Evolutionary conservation across 92 coral and sea anemone species (phyloP).

Genomic region (Metridium senile): DNA sequence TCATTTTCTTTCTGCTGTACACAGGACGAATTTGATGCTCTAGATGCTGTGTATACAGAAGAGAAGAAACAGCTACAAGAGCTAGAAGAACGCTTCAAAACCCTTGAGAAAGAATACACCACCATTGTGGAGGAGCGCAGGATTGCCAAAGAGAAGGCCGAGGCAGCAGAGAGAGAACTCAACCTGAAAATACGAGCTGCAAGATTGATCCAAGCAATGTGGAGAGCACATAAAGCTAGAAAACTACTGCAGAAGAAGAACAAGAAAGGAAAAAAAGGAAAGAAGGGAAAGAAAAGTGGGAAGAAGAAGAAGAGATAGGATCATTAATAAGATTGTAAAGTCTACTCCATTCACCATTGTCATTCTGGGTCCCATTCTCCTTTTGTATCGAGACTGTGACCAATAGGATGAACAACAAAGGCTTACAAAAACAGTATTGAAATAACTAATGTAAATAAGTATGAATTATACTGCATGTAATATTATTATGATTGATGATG

Average conservation of each 20-base stretch:
- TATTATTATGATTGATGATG: background rate
- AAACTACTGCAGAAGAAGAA: constrained; percentile 86
- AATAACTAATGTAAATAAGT: too few species aligned
- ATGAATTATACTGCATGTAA: too few species aligned
- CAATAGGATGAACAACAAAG: too few species aligned
- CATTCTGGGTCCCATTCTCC: too few species aligned
- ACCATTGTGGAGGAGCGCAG: constrained; percentile 85
- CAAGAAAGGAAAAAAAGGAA: constrained; percentile 77
- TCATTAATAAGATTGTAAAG: too few species aligned
- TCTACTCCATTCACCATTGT: too few species aligned
- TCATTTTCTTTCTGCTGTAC: too few species aligned
- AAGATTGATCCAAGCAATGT: constrained; percentile 83
- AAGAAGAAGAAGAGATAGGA: constrained; percentile 60
- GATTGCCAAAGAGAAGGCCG: constrained; percentile 95
- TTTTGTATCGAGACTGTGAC: too few species aligned
- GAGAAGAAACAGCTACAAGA: constrained; percentile 95
- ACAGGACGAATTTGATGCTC: constrained; percentile 95
- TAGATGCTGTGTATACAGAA: constrained; percentile 88
- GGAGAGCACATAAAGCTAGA: constrained; percentile 96
- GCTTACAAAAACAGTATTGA: too few species aligned
- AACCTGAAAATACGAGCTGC: constrained; percentile 96
- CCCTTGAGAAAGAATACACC: constrained; percentile 83
- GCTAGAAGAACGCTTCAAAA: constrained; percentile 91
- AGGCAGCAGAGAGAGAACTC: constrained; percentile 84
- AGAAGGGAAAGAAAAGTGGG: constrained; percentile 75